Evolutionary conservation across 1,140 invertebrate species (phyloP).

Genomic region (Homalodisca vitripennis): DNA sequence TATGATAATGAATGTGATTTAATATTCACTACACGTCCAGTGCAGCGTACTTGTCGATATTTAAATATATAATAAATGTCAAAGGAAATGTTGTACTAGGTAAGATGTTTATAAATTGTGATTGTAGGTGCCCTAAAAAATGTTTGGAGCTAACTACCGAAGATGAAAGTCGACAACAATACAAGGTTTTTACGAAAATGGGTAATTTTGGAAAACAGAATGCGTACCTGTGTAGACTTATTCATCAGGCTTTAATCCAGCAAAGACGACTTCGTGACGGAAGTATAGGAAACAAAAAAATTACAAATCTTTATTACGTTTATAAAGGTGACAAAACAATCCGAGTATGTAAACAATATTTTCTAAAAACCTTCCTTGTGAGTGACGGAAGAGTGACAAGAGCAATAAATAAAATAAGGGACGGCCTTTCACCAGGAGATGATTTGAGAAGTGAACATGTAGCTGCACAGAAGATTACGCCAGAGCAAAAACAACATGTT

Average conservation of each 20-base stretch:
- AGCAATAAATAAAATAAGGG: slow-evolving; percentile 5
- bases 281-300: slow-evolving; percentile 10
- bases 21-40: no score
- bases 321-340: slow-evolving; percentile 13
- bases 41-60: no score
- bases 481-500: slow-evolving; percentile 23
- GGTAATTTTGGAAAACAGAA: slow-evolving; percentile 32
- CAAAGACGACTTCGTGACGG: slow-evolving; percentile 13
- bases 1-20: no score
- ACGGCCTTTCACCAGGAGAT: slow-evolving; percentile 7
- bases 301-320: slow-evolving; percentile 20
- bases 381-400: slow-evolving; percentile 27
- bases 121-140: slow-evolving; percentile 28
- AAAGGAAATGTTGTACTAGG: slow-evolving; percentile 23
- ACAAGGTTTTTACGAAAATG: slow-evolving; percentile 22
- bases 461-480: slow-evolving; percentile 22
- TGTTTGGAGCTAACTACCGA: neutral
- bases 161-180: slow-evolving; percentile 22
- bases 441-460: slow-evolving; percentile 27
- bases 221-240: slow-evolving; percentile 29
- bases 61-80: no score
- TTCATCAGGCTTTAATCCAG: slow-evolving; percentile 20
- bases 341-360: slow-evolving; percentile 25
- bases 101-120: slow-evolving; percentile 26
- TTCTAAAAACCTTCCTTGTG: slow-evolving; percentile 15